Evolutionary conservation across 2,113 vertebrate genomes (phyloP), one percentile per base, ranked within the genome.

Genomic region (Albula glossodonta): DNA sequence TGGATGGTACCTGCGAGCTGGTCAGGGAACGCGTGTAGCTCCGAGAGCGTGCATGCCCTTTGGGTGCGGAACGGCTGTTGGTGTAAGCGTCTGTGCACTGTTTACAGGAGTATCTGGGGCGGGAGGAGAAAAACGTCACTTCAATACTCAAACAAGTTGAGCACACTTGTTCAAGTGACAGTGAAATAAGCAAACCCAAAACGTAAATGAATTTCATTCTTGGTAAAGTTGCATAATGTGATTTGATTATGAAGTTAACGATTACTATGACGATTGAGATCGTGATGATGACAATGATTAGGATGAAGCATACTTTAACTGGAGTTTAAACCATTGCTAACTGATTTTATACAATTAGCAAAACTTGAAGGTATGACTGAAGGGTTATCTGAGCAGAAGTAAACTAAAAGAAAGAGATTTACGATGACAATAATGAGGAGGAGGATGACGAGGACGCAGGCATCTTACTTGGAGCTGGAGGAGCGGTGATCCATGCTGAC

Each of bases 401-500:
- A 41, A 41, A 41, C 31, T 19, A 5, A 19, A 66, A 15, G 4
- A 7, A 66, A 19, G 4, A 19, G 22, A 66, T 60, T 11, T n/a
- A 89, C 19, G 85, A 56, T 25, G n/a, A 2, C 10, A 12, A 82
- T 82, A n/a, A 57, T 13, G 82, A 70, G 1, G 17, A 77, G 19
- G 56, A 85, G 9, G 1, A 25, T 50, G 84, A 22, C 22, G 53
- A 1, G 15, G 48, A 66, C 70, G n/a, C 31, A 41, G 48, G 51
- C 4, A 4, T 41, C 86, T 86, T 48, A 90, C 91, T 91, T 88
- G 11, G 81, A 50, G 63, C 19, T 95, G 90, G 95, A 94, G 89
- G 96, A 96, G 94, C 97, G 96, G 92, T 98, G 97, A 93, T 99
- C 98, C 89, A 98, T 98, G 84, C 98, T 99, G 95, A 98, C 96